phyloP scores from a whole-genome alignment of 2,888 invertebrate species.

The Sisyra terminalis region DNA sequence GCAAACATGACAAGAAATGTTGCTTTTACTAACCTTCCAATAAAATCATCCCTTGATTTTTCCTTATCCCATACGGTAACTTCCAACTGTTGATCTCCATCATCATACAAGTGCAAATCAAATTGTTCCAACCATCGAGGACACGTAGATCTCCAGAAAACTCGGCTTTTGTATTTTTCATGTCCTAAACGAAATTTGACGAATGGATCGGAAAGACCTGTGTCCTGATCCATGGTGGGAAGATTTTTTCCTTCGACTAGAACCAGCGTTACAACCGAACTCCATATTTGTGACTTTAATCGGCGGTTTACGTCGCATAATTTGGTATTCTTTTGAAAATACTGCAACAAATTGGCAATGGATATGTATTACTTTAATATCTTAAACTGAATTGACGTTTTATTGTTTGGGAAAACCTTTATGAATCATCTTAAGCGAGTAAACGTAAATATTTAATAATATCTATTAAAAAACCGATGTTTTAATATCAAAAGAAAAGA shows the following conservation, averaged over 20 bases:
- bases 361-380: constrained; percentile 10
- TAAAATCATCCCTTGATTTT: constrained; percentile 69
- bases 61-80: constrained; percentile 86
- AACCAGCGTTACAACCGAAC: constrained; percentile 92
- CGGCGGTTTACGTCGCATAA: constrained; percentile 66
- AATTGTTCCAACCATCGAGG: constrained; percentile 96
- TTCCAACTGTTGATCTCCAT: constrained; percentile 80
- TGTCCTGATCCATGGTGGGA: constrained; percentile 71
- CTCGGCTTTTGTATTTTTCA: constrained; percentile 95
- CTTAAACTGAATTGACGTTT: constrained; percentile 2
- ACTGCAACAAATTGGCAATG: constrained; percentile 35
- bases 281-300: constrained; percentile 92
- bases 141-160: constrained; percentile 66
- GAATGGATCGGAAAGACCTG: constrained; percentile 82
- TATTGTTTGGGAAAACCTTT: constrained; percentile 2
- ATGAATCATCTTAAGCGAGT: background rate
- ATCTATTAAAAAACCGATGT: background rate
- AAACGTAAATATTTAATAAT: background rate
- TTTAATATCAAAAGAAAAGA: background rate
- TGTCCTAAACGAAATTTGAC: constrained; percentile 95
- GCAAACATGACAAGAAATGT: no score
- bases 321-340: constrained; percentile 60
- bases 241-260: constrained; percentile 89
- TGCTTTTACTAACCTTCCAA: constrained; percentile 54
- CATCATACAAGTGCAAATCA: constrained; percentile 90